phyloP scores from a whole-genome alignment of 2,113 vertebrate species.

The Actenoides hombroni region DNA sequence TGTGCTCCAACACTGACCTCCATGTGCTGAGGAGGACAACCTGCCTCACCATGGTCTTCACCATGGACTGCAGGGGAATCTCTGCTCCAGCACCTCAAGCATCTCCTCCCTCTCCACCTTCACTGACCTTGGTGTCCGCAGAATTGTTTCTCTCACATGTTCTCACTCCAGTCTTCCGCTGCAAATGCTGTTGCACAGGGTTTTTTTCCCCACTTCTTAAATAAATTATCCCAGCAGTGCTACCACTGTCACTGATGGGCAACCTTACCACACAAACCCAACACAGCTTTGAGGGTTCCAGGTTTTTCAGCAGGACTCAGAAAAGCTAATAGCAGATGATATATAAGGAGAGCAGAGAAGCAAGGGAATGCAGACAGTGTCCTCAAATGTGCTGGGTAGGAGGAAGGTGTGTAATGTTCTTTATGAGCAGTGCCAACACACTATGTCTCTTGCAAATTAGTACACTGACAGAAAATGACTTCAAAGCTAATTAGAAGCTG shows the following conservation, averaged over 20 bases:
- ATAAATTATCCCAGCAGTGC: background rate
- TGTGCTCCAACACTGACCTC: no score
- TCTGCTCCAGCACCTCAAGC: no score
- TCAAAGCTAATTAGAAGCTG: constrained; percentile 68
- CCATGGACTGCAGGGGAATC: no score
- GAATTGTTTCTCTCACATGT: background rate
- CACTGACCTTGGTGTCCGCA: background rate
- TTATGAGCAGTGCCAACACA: constrained; percentile 35
- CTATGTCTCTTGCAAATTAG: constrained; percentile 43
- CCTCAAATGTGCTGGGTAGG: background rate
- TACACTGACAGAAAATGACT: constrained; percentile 54
- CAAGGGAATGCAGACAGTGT: background rate
- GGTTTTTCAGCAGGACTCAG: background rate
- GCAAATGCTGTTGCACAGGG: background rate
- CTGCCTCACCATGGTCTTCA: no score
- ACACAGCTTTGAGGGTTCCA: background rate
- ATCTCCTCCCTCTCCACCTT: background rate
- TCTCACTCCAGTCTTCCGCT: background rate
- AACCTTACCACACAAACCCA: background rate
- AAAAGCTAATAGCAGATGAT: background rate
- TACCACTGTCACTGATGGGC: no score
- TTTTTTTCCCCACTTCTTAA: background rate
- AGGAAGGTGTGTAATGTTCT: background rate
- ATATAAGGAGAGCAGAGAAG: background rate
- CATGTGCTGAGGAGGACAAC: no score